Evolutionary conservation across 2,113 vertebrate genomes (phyloP).

Genomic region (Pelodiscus sinensis): DNA sequence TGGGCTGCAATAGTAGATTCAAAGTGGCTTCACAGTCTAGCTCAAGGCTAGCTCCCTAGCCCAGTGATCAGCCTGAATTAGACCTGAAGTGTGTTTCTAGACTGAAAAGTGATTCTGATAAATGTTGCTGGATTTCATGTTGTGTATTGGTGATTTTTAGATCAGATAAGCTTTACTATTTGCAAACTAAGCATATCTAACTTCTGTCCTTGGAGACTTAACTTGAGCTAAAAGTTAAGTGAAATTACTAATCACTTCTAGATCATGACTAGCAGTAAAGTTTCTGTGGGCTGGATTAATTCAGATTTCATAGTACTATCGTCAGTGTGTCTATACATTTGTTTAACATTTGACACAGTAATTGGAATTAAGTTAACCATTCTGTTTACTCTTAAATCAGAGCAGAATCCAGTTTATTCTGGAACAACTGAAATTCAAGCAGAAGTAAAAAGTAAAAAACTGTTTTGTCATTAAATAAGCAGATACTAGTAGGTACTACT

Average conservation of each 20-base stretch:
- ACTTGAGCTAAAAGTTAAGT: background rate
- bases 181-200: no score
- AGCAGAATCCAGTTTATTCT: background rate
- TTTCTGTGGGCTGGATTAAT: background rate
- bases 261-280: background rate
- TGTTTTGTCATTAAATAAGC: fast-evolving
- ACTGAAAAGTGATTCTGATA: background rate
- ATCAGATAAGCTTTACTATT: no score
- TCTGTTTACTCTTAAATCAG: background rate
- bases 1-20: background rate
- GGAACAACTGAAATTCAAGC: fast-evolving
- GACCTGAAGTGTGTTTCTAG: background rate
- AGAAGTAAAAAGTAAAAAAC: background rate
- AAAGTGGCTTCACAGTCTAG: fast-evolving
- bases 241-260: fast-evolving
- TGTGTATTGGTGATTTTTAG: background rate
- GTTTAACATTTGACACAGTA: background rate
- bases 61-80: background rate
- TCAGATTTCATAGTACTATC: background rate
- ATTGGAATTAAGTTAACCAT: background rate
- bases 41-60: fast-evolving
- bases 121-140: background rate
- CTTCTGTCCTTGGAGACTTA: background rate
- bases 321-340: background rate
- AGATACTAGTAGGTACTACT: background rate